Evolutionary conservation across 2,797 vertebrate genomes (phyloP), one percentile per base, ranked within the genome.

Genomic region (Etheostoma perlongum): DNA sequence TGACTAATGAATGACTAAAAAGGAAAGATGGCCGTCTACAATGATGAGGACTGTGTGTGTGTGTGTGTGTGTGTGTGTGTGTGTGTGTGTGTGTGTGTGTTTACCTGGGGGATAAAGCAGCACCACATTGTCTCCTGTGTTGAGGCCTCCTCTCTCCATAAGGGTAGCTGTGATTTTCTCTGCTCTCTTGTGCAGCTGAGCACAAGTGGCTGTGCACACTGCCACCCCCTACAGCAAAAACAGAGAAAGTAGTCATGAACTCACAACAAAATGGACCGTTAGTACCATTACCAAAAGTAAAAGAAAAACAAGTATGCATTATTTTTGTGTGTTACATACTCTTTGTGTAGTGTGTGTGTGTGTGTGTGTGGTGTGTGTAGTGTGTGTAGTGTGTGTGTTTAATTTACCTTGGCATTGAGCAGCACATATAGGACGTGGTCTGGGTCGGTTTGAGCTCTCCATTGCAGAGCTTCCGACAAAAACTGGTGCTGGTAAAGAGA

Each of bases 81-180:
- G 21, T 27, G n/a, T 68, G 19, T 77, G 21, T 23, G 21, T 23
- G 21, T 23, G 21, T 23, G n/a, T 40, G 59, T 68, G n/a, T 78
- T 54, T 60, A 99, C 98, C 98, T 72, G 98, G 98, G 66, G 98
- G 98, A 92, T 99, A 99, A 68, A 99, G 97, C 78, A 99, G 96
- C 86, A 99, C 98, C 93, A 99, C 98, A 0, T 98, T 99, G 94
- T 99, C 98, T 73, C 98, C 98, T 23, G 97, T 97, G 88, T 99
- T 99, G 74, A 99, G 96, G 89, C 97, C 96, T 67, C 98, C 98
- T 93, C 97, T 96, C 90, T 99, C 98, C 86, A 94, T 92, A 51
- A 99, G 93, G 21, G 97, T 95, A 2, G 97, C 96, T 0, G 97
- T 97, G 72, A 99, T 98, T 83, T 97, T 97, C 93, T 99, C 98